Evolutionary conservation across 2,797 vertebrate species (phyloP).

Genomic region (Bradypus variegatus): DNA sequence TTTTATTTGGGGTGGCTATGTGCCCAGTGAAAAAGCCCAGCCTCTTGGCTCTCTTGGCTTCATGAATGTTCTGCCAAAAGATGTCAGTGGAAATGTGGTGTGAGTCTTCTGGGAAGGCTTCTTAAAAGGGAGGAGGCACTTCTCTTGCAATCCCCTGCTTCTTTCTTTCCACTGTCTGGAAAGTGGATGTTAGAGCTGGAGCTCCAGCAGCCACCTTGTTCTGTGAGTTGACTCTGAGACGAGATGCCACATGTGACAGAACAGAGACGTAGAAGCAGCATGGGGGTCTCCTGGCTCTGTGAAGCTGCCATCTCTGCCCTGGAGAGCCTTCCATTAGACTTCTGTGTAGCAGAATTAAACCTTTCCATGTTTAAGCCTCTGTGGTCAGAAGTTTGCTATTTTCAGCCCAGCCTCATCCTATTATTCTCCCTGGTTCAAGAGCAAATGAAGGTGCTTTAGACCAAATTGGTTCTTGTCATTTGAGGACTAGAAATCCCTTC

Average conservation of each 20-base stretch:
- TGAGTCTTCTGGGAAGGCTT: neutral
- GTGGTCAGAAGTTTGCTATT: neutral
- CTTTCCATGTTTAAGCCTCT: neutral
- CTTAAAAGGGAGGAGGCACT: neutral
- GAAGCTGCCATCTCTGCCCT: neutral
- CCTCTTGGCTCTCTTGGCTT: neutral
- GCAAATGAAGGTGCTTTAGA: neutral
- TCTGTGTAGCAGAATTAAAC: neutral
- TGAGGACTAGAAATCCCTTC: neutral
- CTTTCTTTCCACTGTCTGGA: neutral
- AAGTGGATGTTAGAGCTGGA: neutral
- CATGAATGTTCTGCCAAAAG: neutral
- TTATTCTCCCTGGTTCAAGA: neutral
- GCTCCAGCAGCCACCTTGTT: neutral
- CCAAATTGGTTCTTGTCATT: neutral
- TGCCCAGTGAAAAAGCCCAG: neutral
- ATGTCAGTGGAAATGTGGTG: neutral
- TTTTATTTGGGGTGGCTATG: neutral
- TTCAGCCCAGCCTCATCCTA: neutral
- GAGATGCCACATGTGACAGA: neutral
- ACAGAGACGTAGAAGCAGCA: neutral
- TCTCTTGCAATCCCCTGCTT: neutral
- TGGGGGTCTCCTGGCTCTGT: fast-evolving
- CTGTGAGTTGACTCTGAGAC: neutral
- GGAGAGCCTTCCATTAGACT: neutral